Evolutionary conservation across 2,113 vertebrate genomes (phyloP).

Genomic region (Cephalopholis sonnerati): DNA sequence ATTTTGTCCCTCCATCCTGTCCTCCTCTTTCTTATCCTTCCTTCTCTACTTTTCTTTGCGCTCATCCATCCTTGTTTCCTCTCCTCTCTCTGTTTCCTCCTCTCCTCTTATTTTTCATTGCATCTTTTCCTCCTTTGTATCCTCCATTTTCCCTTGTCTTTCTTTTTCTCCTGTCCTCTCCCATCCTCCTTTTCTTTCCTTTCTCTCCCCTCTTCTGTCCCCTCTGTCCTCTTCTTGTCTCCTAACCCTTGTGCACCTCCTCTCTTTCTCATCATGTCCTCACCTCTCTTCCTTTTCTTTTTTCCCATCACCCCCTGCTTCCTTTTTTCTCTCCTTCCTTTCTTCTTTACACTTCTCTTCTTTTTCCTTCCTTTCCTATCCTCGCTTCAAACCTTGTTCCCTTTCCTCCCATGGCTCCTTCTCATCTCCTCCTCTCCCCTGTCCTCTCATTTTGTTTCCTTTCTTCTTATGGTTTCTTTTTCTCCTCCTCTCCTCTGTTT

Average conservation of each 20-base stretch:
- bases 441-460: too few species aligned
- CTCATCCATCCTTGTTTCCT: too few species aligned
- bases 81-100: background rate
- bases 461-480: background rate
- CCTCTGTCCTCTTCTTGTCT: too few species aligned
- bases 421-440: background rate
- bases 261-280: too few species aligned
- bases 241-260: too few species aligned
- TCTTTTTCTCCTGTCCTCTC: too few species aligned
- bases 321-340: background rate
- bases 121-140: background rate
- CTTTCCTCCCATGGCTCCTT: background rate
- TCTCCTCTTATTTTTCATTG: background rate
- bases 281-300: background rate
- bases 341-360: too few species aligned
- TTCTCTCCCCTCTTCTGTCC: too few species aligned
- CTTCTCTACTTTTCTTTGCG: background rate
- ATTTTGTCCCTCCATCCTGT: too few species aligned
- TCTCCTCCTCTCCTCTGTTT: background rate
- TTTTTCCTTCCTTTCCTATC: background rate
- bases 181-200: too few species aligned
- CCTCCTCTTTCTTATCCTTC: background rate
- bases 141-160: too few species aligned
- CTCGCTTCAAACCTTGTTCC: background rate
- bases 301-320: too few species aligned